Conservation (phyloP, 2,888 invertebrate genomes). For the Oscheius sp. region DNA sequence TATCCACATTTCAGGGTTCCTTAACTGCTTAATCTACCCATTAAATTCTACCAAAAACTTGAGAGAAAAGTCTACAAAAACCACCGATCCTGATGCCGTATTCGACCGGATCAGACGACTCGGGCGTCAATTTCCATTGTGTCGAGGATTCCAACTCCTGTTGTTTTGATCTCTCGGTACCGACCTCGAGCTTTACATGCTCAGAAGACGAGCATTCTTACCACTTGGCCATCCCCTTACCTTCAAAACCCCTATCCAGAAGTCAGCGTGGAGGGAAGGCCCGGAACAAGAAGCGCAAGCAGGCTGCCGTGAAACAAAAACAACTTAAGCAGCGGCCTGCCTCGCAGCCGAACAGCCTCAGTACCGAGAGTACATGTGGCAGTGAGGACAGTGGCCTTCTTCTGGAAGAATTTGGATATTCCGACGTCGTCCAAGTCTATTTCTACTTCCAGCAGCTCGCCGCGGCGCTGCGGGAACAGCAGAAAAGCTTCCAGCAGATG, state of each 20-base stretch:
- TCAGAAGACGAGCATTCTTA: constrained; percentile 24
- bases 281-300: not conserved
- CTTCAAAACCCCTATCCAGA: not conserved
- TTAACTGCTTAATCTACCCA: too few relatives aligned
- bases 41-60: too few relatives aligned
- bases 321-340: not conserved
- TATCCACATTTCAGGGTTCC: not conserved
- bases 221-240: not conserved
- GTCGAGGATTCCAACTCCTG: not conserved
- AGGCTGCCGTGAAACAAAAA: not conserved
- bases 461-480: constrained; percentile 42
- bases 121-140: constrained; percentile 6
- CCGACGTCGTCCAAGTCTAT: constrained; percentile 49
- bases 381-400: constrained; percentile 6
- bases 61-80: too few relatives aligned
- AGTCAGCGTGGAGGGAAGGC: not conserved
- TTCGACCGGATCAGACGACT: constrained; percentile 34
- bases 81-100: constrained; percentile 23
- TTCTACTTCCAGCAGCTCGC: constrained; percentile 52
- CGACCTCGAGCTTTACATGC: constrained; percentile 23
- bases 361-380: constrained; percentile 15
- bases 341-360: constrained; percentile 10
- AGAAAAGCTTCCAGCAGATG: constrained; percentile 43
- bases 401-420: constrained; percentile 19
- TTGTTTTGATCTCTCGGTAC: constrained; percentile 1